Percentiles rank a stretch among this genome's conserved stretches.
phyloP scores from a whole-genome alignment of 2,888 invertebrate species.

The Monopis laevigella region DNA sequence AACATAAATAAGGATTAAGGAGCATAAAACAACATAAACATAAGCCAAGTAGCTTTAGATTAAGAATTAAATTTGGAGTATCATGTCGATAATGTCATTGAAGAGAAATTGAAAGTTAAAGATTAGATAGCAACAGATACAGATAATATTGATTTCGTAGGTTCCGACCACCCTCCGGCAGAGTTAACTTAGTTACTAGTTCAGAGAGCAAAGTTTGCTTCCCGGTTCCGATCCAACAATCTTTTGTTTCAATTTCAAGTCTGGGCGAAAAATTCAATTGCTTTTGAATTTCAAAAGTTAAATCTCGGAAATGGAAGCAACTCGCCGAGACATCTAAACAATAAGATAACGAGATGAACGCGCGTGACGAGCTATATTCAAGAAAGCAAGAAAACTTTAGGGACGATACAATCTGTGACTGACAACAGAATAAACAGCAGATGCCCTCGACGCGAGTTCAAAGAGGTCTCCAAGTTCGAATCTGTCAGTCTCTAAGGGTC shows the following conservation, averaged over 20 bases:
- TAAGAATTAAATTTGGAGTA: too few relatives aligned
- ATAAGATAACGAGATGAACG: slow-evolving; percentile 5
- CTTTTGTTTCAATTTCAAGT: slow-evolving; percentile 27
- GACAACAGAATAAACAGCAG: slow-evolving; percentile 11
- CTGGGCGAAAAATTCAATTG: slow-evolving; percentile 16
- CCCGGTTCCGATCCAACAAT: slow-evolving; percentile 30
- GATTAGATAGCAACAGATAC: slow-evolving; percentile 10
- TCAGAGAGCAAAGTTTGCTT: slow-evolving; percentile 54
- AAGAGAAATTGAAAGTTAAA: background rate
- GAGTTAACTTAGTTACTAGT: slow-evolving; percentile 57
- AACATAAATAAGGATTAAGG: too few relatives aligned
- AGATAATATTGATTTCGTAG: slow-evolving; percentile 44
- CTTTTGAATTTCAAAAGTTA: slow-evolving; percentile 2
- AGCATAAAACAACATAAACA: too few relatives aligned
- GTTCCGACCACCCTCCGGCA: slow-evolving; percentile 23
- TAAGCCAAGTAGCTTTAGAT: too few relatives aligned
- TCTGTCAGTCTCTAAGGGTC: slow-evolving; percentile 19
- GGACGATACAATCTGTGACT: slow-evolving; percentile 6
- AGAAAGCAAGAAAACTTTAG: slow-evolving; percentile 15
- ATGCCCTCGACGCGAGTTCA: slow-evolving; percentile 11
- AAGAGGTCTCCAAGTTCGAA: slow-evolving; percentile 12
- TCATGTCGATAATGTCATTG: too few relatives aligned
- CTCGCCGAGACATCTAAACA: background rate
- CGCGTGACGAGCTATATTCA: slow-evolving; percentile 17
- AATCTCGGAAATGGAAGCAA: background rate